Percentiles rank a stretch among this genome's conserved stretches.
Evolutionary conservation across 2,797 vertebrate genomes (phyloP).

Genomic region (Poeciliopsis gracilis): DNA sequence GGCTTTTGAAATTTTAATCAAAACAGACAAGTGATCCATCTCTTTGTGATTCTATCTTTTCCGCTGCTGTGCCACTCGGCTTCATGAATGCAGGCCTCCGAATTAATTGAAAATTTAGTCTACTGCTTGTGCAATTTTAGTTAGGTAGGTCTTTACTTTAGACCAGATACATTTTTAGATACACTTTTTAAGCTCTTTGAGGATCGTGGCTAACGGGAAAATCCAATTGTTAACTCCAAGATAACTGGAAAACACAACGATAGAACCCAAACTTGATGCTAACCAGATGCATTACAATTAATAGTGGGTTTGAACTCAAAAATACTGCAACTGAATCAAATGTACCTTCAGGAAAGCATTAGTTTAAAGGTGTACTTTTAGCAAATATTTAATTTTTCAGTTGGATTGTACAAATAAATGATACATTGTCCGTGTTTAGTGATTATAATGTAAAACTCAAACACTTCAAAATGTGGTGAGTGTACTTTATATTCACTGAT

Average conservation of each 20-base stretch:
- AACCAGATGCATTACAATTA: neutral
- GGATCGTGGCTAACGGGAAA: neutral
- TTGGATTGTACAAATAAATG: neutral
- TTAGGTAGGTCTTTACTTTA: neutral
- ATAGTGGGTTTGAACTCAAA: neutral
- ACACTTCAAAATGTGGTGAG: neutral
- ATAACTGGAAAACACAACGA: neutral
- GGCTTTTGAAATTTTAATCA: slow-evolving; percentile 55
- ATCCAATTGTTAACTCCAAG: neutral
- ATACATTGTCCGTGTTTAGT: neutral
- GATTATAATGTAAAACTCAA: neutral
- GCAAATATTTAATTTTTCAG: neutral
- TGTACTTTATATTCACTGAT: neutral
- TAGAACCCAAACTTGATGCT: neutral
- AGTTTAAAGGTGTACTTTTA: neutral
- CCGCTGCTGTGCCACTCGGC: slow-evolving; percentile 29
- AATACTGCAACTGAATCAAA: neutral
- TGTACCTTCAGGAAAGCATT: neutral
- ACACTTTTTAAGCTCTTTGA: neutral
- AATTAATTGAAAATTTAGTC: neutral
- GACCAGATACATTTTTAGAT: neutral
- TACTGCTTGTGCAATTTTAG: neutral
- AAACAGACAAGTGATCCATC: slow-evolving; percentile 52
- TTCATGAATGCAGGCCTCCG: neutral
- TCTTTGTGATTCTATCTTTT: slow-evolving; percentile 15